These are phyloP conservation scores for Mesorhabditis spiculigera DNA, from an alignment of 2,888 invertebrate genomes.

Conservation along the genomic window DNA sequence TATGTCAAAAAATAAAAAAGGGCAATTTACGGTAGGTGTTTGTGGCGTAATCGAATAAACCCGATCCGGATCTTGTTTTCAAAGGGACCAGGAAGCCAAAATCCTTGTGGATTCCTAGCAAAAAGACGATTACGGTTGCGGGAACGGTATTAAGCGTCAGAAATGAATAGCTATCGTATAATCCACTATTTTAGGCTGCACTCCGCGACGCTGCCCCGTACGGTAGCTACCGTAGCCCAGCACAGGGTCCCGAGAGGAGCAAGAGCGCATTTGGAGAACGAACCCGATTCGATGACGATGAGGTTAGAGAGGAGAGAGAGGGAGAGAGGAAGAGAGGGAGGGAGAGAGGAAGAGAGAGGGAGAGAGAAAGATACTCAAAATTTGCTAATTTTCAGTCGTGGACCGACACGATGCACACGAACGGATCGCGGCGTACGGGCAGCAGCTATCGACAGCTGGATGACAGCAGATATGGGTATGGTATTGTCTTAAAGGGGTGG, in stretches of 20 bases:
- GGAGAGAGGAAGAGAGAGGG: not conserved
- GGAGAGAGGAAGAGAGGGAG: no score
- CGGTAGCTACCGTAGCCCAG: not conserved
- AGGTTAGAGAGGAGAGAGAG: not conserved
- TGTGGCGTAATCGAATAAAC: no score
- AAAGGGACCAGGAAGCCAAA: no score
- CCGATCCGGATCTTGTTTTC: no score
- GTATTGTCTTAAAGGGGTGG: not conserved
- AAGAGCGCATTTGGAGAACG: not conserved
- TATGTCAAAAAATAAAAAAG: no score
- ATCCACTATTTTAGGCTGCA: not conserved
- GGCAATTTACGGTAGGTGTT: no score
- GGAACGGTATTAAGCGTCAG: no score
- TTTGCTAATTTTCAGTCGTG: not conserved
- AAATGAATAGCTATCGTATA: not conserved
- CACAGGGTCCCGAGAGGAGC: not conserved
- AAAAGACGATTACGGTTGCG: no score
- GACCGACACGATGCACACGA: slow-evolving; percentile 1
- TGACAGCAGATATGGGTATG: slow-evolving; percentile 27
- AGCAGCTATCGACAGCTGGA: slow-evolving; percentile 39
- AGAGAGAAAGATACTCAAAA: not conserved
- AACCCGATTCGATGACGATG: not conserved
- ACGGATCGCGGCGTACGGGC: slow-evolving; percentile 18
- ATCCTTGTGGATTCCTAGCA: no score
- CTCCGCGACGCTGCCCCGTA: slow-evolving; percentile 4